phyloP scores from a whole-genome alignment of 2,797 vertebrate genomes.

The Danio jaintianensis region DNA sequence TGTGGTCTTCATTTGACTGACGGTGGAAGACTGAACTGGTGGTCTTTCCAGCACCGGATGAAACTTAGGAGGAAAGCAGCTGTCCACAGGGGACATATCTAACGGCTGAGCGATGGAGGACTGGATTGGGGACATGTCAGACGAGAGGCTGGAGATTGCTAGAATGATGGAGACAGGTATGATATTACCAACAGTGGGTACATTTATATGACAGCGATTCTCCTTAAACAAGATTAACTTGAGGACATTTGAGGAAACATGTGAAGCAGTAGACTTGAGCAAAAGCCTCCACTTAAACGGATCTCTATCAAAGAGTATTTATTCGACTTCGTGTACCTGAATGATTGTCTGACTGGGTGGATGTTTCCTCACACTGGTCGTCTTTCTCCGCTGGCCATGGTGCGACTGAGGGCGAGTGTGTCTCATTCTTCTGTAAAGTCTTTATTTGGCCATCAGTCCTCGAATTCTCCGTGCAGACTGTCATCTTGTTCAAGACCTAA shows the following conservation, averaged over 20 bases:
- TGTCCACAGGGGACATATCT: slow-evolving; percentile 75
- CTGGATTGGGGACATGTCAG: slow-evolving; percentile 75
- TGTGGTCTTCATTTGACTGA: slow-evolving; percentile 61
- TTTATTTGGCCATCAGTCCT: slow-evolving; percentile 61
- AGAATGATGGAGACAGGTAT: slow-evolving; percentile 47
- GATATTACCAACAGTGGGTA: background rate
- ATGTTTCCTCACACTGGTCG: slow-evolving; percentile 77
- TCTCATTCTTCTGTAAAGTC: slow-evolving; percentile 54
- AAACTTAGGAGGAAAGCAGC: slow-evolving; percentile 73
- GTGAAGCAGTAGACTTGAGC: background rate
- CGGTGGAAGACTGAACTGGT: slow-evolving; percentile 72
- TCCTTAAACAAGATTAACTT: background rate
- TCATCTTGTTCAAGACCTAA: slow-evolving; percentile 32
- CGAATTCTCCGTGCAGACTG: slow-evolving; percentile 50
- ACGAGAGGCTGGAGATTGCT: slow-evolving; percentile 80
- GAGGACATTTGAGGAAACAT: background rate
- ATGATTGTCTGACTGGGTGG: slow-evolving; percentile 78
- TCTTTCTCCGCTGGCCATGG: slow-evolving; percentile 65
- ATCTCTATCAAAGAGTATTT: background rate
- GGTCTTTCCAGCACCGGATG: slow-evolving; percentile 71
- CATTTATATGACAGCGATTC: background rate
- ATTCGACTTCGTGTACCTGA: slow-evolving; percentile 72
- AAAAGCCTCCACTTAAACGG: background rate
- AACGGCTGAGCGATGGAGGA: slow-evolving; percentile 71
- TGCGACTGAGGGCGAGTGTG: slow-evolving; percentile 40